Evolutionary conservation across 2,113 vertebrate genomes (phyloP).

Genomic region (Tyto alba): DNA sequence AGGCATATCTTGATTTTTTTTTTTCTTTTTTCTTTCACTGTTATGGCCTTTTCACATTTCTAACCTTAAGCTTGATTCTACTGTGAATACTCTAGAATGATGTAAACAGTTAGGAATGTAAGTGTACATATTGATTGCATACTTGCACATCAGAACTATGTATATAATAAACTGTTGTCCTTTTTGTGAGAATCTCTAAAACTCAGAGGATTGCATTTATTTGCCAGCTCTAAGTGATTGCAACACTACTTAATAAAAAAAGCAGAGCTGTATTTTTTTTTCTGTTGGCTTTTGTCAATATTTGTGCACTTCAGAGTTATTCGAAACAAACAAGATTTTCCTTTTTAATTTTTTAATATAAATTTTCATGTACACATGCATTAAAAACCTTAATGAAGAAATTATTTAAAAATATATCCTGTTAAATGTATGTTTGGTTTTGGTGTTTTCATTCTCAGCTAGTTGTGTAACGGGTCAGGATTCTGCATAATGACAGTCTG

Average conservation of each 20-base stretch:
- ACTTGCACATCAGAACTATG: conserved; percentile 86
- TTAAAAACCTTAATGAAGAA: conserved; percentile 73
- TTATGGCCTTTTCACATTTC: conserved; percentile 75
- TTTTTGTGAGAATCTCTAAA: conserved; percentile 78
- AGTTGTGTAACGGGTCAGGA: not conserved
- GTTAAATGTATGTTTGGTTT: conserved; percentile 38
- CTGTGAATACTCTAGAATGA: conserved; percentile 73
- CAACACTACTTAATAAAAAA: conserved; percentile 68
- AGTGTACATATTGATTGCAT: conserved; percentile 80
- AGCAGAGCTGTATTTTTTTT: conserved; percentile 75
- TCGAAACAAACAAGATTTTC: conserved; percentile 70
- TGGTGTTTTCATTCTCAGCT: not conserved
- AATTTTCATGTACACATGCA: conserved; percentile 75
- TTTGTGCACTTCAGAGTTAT: conserved; percentile 77
- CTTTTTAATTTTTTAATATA: conserved; percentile 78
- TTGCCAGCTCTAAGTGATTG: conserved; percentile 58
- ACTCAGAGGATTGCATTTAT: conserved; percentile 55
- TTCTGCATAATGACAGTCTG: not conserved
- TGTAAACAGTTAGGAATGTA: conserved; percentile 80
- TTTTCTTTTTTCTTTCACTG: conserved; percentile 63
- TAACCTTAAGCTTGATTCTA: conserved; percentile 77
- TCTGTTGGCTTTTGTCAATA: conserved; percentile 74
- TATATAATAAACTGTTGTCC: conserved; percentile 78
- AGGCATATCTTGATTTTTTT: conserved; percentile 58
- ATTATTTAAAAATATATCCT: conserved; percentile 66